A percentile compares a stretch with the other conserved stretches of the same genome.
These are phyloP conservation scores for Seira musarum DNA, from an alignment of 2,888 invertebrate genomes.

Conservation along the genomic window DNA sequence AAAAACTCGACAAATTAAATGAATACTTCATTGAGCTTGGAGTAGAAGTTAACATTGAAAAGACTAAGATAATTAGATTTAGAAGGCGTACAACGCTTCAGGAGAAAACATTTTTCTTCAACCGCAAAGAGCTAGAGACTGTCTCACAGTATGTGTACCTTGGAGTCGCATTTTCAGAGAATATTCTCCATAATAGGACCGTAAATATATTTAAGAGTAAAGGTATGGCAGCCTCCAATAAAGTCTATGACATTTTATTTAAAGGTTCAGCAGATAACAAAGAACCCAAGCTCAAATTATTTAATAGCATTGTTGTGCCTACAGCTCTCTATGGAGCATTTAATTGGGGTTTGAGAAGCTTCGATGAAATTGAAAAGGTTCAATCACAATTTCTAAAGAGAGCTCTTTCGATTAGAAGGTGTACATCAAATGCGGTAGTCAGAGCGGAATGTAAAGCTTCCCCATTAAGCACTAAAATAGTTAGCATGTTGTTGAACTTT, in stretches of 20 bases:
- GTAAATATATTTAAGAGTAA: background rate
- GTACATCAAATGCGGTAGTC: background rate
- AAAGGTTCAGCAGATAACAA: background rate
- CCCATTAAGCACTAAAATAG: background rate
- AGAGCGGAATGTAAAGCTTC: background rate
- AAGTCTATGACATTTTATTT: background rate
- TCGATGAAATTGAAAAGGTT: conserved; percentile 8
- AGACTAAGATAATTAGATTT: conserved; percentile 59
- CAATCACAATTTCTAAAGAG: conserved; percentile 19
- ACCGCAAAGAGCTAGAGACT: background rate
- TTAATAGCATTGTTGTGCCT: conserved; percentile 2
- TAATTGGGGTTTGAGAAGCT: background rate
- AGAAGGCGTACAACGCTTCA: conserved; percentile 24
- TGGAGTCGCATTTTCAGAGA: background rate
- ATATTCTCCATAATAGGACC: background rate
- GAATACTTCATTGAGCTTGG: conserved; percentile 23
- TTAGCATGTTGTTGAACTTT: background rate
- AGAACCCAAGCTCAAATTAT: conserved; percentile 17
- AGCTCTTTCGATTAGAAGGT: background rate
- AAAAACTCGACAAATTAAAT: conserved; percentile 32
- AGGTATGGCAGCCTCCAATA: background rate
- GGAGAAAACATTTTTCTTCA: background rate
- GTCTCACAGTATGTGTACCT: background rate
- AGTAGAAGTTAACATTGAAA: conserved; percentile 42
- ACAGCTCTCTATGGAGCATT: conserved; percentile 9